Percentiles rank a stretch among this genome's conserved stretches.
phyloP scores from a whole-genome alignment of 2,797 vertebrate genomes.

The Hyperoplus lanceolatus region DNA sequence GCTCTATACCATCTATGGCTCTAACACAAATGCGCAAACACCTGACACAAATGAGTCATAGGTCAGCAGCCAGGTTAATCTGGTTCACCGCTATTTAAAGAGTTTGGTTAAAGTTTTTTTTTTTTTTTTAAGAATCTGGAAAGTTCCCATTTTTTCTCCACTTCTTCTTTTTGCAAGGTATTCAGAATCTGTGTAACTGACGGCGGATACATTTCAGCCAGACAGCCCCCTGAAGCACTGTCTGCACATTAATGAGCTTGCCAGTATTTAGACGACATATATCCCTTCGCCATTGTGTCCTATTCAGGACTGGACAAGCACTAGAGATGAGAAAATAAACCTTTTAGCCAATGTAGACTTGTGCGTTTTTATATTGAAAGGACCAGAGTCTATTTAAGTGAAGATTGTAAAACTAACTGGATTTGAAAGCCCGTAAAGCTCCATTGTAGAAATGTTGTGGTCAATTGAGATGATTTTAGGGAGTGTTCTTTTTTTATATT shows the following conservation, averaged over 20 bases:
- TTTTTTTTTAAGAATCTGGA: background rate
- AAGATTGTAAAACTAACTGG: conserved; percentile 40
- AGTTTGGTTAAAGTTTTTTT: conserved; percentile 2
- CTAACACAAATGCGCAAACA: background rate
- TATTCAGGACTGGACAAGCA: conserved; percentile 42
- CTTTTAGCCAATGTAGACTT: conserved; percentile 48
- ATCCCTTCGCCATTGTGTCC: conserved; percentile 53
- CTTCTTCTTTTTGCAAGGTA: conserved; percentile 28
- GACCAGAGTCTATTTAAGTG: conserved; percentile 17
- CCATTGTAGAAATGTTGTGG: conserved; percentile 41
- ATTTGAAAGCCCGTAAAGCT: conserved; percentile 39
- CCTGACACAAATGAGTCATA: conserved; percentile 20
- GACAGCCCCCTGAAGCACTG: conserved; percentile 50
- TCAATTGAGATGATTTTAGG: conserved; percentile 48
- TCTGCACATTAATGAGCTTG: conserved; percentile 58
- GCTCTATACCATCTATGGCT: too few species aligned
- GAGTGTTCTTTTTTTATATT: conserved; percentile 15
- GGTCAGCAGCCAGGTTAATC: background rate
- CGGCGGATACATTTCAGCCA: conserved; percentile 26
- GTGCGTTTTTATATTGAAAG: conserved; percentile 21
- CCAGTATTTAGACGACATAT: conserved; percentile 43
- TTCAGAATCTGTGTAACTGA: conserved; percentile 15
- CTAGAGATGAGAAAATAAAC: conserved; percentile 37
- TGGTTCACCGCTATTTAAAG: conserved; percentile 17
- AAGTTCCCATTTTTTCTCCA: conserved; percentile 20